phyloP scores from a whole-genome alignment of 2,888 invertebrate genomes.

The Zaprionus bogoriensis region DNA sequence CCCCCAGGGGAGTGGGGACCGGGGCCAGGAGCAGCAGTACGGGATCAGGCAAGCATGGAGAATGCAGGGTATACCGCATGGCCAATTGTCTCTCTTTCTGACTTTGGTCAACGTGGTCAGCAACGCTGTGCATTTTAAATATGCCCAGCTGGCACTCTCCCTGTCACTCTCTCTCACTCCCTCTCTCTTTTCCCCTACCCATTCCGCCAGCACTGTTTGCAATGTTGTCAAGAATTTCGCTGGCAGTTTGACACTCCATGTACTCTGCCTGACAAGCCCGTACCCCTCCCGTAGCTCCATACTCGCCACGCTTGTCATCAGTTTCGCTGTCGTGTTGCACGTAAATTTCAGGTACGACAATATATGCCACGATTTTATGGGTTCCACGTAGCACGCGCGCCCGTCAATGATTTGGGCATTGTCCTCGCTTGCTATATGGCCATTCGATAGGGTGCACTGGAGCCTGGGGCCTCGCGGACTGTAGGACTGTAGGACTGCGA shows the following conservation, averaged over 20 bases:
- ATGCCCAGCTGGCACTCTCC: constrained; percentile 53
- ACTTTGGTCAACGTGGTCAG: constrained; percentile 48
- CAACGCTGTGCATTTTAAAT: constrained; percentile 69
- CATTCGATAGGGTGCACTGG: background rate
- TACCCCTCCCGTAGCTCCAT: background rate
- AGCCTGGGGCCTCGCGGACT: too few relatives aligned
- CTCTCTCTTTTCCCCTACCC: background rate
- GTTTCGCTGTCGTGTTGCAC: constrained; percentile 72
- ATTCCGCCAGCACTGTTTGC: constrained; percentile 20
- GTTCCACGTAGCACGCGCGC: constrained; percentile 68
- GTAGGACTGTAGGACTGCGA: background rate
- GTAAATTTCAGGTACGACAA: constrained; percentile 67
- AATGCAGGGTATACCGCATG: constrained; percentile 19
- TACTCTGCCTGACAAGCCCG: constrained; percentile 5
- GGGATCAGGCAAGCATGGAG: constrained; percentile 3
- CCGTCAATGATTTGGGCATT: constrained; percentile 46
- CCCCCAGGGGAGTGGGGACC: constrained; percentile 7
- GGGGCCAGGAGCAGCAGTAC: background rate
- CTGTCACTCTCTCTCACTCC: constrained; percentile 1
- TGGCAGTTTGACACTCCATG: constrained; percentile 64
- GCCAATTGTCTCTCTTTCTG: constrained; percentile 9
- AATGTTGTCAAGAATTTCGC: constrained; percentile 69
- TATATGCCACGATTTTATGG: constrained; percentile 75
- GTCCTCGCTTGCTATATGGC: constrained; percentile 19
- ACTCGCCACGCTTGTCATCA: constrained; percentile 43